Evolutionary conservation across 92 coral and sea anemone genomes (phyloP), one percentile per base, ranked within the genome.

Genomic region (Parazoanthus atlanticus): DNA sequence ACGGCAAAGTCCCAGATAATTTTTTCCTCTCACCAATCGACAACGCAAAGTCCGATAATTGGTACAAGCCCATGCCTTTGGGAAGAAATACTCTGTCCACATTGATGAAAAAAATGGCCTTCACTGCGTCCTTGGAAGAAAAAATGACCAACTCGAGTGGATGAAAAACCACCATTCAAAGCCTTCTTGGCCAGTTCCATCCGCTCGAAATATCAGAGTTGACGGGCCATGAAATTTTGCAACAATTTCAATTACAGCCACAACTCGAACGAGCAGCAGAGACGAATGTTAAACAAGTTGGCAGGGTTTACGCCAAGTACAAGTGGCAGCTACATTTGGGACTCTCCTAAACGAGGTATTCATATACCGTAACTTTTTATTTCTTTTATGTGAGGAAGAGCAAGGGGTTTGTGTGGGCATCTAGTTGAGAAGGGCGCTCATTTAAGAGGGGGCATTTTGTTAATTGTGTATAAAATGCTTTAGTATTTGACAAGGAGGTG

Each of bases 161-260:
- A 21, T 65, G 93, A 32, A 91, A 91, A 67, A 88, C 91, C 3
- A 77, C 66, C 38, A 88, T 88, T 56, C 93, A 91, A 52, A 46
- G 77, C 32, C 89, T 82, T 33, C 89, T 91, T 0, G 91, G 76
- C 15, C 88, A 91, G 15, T 91, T 88, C 77, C 67, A 91, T 86
- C 93, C 85, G 34, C 91, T 91, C 4, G 93, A 91, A 74, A 91
- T 91, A 33, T 88, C 88, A 43, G 91, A 91, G 79, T 88, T 91
- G 33, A 91, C 93, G 21, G 85, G 85, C 56, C 88, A 88, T 54
- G 92, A 85, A 69, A 90, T 56, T 78, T 85, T 13, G 67, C 64
- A 29, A 86, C 92, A 32, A 90, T 77, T 38, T 61, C 90, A 38
- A 85, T 70, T 86, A 86, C 79, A 90, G 92, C 52, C 90, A 86